Base-by-base conservation (phyloP, 2,113 vertebrate genomes). In the Syngnathus floridae region DNA sequence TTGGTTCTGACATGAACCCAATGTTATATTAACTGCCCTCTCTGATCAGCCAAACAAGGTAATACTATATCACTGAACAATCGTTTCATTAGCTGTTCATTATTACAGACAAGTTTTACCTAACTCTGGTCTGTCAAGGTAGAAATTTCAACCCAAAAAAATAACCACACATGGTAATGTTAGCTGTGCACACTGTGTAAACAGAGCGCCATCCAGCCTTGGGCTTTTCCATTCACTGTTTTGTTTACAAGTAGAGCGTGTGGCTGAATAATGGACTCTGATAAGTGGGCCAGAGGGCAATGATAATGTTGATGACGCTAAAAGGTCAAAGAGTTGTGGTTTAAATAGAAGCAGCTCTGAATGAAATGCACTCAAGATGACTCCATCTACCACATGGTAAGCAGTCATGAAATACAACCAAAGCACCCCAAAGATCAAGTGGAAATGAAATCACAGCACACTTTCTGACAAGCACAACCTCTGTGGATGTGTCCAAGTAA, bases 311-410 rank as follows among this genome's bases (percentile, higher is more conserved):
- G 17, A 31, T 59, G 76, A 61, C 0, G 35, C 81, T 71, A 35
- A 84, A 80, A 83, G 75, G 66, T 86, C 51, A 67, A 1, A 0
- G 19, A 54, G 54, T 55, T 71, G 73, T 22, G 67, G 21, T 71
- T 74, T 68, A 81, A 81, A 78, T 82, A 82, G 81, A 49, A 62
- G 57, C 62, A 56, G 31, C 52, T n/a, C 49, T 43, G 26, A 19
- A 48, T 22, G 10, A 36, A 22, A 62, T 43, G 59, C 22, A 49
- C 12, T 26, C 13, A 1, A 8, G 49, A 49, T 72, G 56, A 51
- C 57, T 64, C 67, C 54, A 56, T 56, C 83, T 77, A 72, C 63
- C 85, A 79, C 56, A 69, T 79, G 80, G 81, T 38, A 7, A 14
- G 19, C n/a, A 22, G 36, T 46, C 51, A 43, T 65, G n/a, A 17